Conservation (phyloP, 2,797 vertebrate species). For the Perdix hodgsoniae region DNA sequence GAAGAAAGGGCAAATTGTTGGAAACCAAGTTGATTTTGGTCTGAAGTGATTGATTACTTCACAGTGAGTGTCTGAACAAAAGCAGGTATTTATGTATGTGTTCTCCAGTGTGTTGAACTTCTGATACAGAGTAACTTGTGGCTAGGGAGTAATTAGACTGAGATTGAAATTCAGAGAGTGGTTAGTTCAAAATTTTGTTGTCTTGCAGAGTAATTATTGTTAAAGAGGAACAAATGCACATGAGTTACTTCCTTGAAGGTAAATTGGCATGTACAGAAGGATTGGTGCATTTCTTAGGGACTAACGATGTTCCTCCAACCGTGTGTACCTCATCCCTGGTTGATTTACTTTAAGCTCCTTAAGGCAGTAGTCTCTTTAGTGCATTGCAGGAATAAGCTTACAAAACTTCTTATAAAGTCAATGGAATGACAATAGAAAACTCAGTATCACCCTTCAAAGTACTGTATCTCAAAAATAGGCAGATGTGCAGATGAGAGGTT, state of each 20-base stretch:
- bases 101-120: background rate
- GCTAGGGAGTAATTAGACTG: constrained; percentile 48
- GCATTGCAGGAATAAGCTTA: background rate
- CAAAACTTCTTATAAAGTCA: background rate
- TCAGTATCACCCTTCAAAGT: background rate
- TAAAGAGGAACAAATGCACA: constrained; percentile 17
- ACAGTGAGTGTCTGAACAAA: background rate
- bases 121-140: constrained; percentile 47
- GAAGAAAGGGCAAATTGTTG: background rate
- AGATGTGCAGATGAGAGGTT: background rate
- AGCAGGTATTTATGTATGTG: constrained; percentile 31
- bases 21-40: background rate
- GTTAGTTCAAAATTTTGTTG: constrained; percentile 54
- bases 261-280: background rate
- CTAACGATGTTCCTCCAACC: background rate
- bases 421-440: background rate
- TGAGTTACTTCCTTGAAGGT: constrained; percentile 31
- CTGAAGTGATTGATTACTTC: background rate
- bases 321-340: background rate
- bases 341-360: background rate
- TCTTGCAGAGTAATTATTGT: background rate
- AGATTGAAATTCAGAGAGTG: constrained; percentile 36
- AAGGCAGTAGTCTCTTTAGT: background rate
- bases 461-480: background rate
- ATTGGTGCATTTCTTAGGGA: background rate